phyloP scores from a whole-genome alignment of 2,888 invertebrate genomes.

The Scaptomyza polygonia region DNA sequence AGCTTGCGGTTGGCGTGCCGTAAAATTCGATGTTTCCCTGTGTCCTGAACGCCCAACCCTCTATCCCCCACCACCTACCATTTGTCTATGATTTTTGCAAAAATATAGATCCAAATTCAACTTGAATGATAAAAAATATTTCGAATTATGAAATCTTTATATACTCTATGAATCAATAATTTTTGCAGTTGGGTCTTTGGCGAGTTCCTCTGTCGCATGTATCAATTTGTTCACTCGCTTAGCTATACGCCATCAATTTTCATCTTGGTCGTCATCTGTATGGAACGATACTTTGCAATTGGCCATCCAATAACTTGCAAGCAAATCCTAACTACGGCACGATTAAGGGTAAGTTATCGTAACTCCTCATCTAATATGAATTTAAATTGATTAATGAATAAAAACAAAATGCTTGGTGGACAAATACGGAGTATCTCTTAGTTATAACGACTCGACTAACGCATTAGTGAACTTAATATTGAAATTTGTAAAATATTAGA shows the following conservation, averaged over 20 bases:
- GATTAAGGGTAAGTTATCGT: slow-evolving; percentile 88
- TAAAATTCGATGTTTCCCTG: slow-evolving; percentile 46
- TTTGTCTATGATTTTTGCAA: neutral
- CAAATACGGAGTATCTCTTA: neutral
- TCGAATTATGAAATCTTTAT: slow-evolving; percentile 10
- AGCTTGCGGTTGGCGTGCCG: slow-evolving; percentile 52
- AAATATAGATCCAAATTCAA: slow-evolving; percentile 4
- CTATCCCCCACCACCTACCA: too few relatives aligned
- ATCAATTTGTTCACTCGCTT: slow-evolving; percentile 94
- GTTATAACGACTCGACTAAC: neutral
- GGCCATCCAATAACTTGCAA: slow-evolving; percentile 93
- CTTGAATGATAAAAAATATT: slow-evolving; percentile 17
- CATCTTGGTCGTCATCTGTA: slow-evolving; percentile 94
- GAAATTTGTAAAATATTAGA: neutral
- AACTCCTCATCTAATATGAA: neutral
- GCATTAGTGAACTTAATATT: neutral
- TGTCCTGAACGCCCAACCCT: slow-evolving; percentile 10
- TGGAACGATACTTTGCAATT: slow-evolving; percentile 94
- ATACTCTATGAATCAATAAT: slow-evolving; percentile 39
- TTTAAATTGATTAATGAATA: neutral
- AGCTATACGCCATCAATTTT: slow-evolving; percentile 96
- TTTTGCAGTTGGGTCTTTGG: slow-evolving; percentile 91
- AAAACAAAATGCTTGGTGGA: too few relatives aligned
- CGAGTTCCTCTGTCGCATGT: slow-evolving; percentile 94
- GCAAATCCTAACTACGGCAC: slow-evolving; percentile 90